Evolutionary conservation across 1,140 invertebrate genomes (phyloP).

Genomic region (Eupristina koningsbergeri): DNA sequence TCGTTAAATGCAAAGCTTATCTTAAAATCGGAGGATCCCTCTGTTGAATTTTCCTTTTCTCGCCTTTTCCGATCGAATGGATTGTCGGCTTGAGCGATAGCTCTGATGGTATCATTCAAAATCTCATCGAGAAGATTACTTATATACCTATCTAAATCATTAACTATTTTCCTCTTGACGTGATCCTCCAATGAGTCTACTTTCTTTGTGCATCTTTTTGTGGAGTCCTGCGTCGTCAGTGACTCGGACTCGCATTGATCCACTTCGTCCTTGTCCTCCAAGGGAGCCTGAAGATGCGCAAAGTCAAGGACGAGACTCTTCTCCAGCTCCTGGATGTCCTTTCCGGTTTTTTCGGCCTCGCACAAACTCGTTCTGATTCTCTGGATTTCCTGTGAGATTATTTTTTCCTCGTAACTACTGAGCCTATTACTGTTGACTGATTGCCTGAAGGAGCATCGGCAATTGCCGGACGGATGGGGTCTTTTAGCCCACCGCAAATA

Average conservation of each 20-base stretch:
- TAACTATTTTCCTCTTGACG: constrained; percentile 64
- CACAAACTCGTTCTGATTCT: constrained; percentile 67
- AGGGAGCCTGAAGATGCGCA: constrained; percentile 47
- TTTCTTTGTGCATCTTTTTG: not conserved
- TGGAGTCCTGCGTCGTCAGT: not conserved
- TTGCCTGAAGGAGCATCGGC: constrained; percentile 67
- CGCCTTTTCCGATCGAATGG: constrained; percentile 17
- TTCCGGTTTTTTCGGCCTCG: constrained; percentile 62
- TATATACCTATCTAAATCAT: constrained; percentile 64
- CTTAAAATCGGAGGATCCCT: constrained; percentile 42
- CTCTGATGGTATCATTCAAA: constrained; percentile 63
- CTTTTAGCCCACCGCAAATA: constrained; percentile 65
- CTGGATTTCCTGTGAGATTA: constrained; percentile 65
- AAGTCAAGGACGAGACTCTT: constrained; percentile 59
- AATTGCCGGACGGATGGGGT: constrained; percentile 67
- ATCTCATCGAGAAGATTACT: constrained; percentile 64
- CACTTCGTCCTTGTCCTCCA: not conserved
- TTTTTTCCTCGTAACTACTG: constrained; percentile 57
- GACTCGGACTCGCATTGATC: not conserved
- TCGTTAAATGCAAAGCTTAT: constrained; percentile 59
- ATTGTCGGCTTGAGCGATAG: constrained; percentile 54
- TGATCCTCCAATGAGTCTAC: constrained; percentile 52
- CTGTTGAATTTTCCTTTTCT: not conserved
- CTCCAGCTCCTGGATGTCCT: constrained; percentile 63
- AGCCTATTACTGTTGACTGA: constrained; percentile 39